Percentiles rank a stretch among this genome's conserved stretches.
phyloP scores from a whole-genome alignment of 1,140 invertebrate genomes.

The Meloidogyne exigua region DNA sequence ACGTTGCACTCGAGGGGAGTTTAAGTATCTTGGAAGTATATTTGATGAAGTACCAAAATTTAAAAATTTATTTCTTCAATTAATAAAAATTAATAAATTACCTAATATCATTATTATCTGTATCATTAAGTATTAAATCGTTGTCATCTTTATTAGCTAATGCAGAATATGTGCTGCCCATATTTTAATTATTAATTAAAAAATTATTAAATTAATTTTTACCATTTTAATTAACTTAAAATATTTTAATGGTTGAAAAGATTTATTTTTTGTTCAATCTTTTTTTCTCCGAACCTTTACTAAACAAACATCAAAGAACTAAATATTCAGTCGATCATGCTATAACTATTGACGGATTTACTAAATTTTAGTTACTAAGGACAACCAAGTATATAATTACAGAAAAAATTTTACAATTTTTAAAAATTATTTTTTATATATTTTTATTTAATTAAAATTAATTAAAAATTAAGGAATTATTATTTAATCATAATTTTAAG shows the following conservation, averaged over 20 bases:
- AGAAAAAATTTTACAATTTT: too few relatives aligned
- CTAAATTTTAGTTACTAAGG: neutral
- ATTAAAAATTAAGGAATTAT: too few relatives aligned
- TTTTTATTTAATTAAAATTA: too few relatives aligned
- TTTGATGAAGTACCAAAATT: neutral
- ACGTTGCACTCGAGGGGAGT: constrained; percentile 23
- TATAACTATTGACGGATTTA: neutral
- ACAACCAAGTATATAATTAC: neutral
- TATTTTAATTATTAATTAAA: constrained; percentile 3
- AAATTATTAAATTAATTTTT: constrained; percentile 2
- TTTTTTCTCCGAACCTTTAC: neutral
- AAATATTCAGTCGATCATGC: neutral
- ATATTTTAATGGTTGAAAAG: neutral
- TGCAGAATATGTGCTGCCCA: constrained; percentile 44
- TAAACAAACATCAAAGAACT: neutral
- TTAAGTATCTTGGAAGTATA: neutral
- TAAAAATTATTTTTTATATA: too few relatives aligned
- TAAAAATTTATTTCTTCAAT: neutral
- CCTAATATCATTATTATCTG: neutral
- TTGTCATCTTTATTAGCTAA: constrained; percentile 44
- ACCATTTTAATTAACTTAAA: neutral
- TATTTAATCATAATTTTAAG: too few relatives aligned
- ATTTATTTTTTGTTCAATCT: neutral
- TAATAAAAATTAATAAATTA: neutral
- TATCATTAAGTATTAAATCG: constrained; percentile 35